A percentile compares a stretch with the other conserved stretches of the same genome.
These are phyloP conservation scores for Hypotaenidia okinawae DNA, from an alignment of 2,797 vertebrate species.

Conservation along the genomic window DNA sequence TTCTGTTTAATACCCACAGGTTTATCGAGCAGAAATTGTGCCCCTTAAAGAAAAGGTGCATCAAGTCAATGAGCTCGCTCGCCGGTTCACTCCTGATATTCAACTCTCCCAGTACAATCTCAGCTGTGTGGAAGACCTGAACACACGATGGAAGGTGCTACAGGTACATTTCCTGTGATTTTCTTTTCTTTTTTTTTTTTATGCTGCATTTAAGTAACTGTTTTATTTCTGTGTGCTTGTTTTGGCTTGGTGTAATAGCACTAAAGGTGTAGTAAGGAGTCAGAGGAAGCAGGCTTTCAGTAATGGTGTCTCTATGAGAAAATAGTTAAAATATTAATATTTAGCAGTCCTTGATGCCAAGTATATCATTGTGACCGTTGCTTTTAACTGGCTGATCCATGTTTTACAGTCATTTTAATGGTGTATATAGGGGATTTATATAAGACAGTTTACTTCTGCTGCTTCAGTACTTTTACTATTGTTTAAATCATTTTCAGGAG, in stretches of 20 bases:
- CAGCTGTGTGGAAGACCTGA: slow-evolving; percentile 90
- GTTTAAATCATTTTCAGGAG: slow-evolving; percentile 19
- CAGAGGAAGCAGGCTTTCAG: background rate
- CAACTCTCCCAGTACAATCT: slow-evolving; percentile 91
- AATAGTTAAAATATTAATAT: background rate
- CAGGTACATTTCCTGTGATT: slow-evolving; percentile 81
- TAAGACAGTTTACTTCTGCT: background rate
- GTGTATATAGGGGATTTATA: background rate
- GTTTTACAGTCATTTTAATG: background rate
- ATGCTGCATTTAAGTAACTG: background rate
- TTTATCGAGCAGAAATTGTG: slow-evolving; percentile 88
- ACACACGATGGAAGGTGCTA: slow-evolving; percentile 92
- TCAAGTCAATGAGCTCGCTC: slow-evolving; percentile 88
- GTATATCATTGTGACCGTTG: background rate
- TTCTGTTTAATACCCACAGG: slow-evolving; percentile 74
- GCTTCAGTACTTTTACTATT: background rate
- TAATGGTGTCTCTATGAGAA: background rate
- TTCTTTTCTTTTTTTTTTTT: background rate
- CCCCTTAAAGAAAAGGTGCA: slow-evolving; percentile 92
- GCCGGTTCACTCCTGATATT: slow-evolving; percentile 85
- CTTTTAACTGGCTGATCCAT: background rate
- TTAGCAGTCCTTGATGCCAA: background rate
- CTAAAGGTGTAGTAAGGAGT: background rate
- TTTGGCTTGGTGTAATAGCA: background rate
- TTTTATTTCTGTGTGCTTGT: background rate